Percentiles rank a stretch among this genome's conserved stretches.
phyloP scores from a whole-genome alignment of 2,797 vertebrate genomes.

The Myotis findleyi region DNA sequence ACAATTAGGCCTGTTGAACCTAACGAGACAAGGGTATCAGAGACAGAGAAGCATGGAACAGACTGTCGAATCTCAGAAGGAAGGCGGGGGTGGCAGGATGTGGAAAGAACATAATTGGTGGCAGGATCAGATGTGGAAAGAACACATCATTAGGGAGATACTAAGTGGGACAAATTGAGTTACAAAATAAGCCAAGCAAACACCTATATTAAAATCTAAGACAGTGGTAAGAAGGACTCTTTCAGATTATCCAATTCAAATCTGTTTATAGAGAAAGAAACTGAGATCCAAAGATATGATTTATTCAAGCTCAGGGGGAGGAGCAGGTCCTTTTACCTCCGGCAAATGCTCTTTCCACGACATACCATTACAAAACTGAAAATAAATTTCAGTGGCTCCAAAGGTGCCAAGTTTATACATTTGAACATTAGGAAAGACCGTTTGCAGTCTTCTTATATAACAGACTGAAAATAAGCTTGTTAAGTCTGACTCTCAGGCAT shows the following conservation, averaged over 20 bases:
- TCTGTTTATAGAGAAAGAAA: conserved; percentile 23
- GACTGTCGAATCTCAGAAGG: too few relatives aligned
- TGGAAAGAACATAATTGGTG: too few relatives aligned
- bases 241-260: neutral
- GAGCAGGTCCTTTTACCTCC: neutral
- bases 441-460: neutral
- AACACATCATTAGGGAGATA: neutral
- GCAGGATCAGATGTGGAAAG: too few relatives aligned
- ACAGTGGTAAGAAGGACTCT: neutral
- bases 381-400: conserved; percentile 12
- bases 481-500: neutral
- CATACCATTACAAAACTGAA: conserved; percentile 44
- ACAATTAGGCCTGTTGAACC: neutral
- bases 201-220: neutral
- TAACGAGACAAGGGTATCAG: neutral
- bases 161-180: neutral
- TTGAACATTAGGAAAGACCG: neutral
- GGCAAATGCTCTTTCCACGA: neutral
- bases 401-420: conserved; percentile 20
- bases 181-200: neutral
- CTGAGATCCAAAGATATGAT: neutral
- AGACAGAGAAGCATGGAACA: too few relatives aligned
- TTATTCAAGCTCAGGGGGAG: neutral
- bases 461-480: neutral
- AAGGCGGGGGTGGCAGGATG: too few relatives aligned